Evolutionary conservation across 2,888 invertebrate genomes (phyloP).

Genomic region (Drosophila neotestacea): DNA sequence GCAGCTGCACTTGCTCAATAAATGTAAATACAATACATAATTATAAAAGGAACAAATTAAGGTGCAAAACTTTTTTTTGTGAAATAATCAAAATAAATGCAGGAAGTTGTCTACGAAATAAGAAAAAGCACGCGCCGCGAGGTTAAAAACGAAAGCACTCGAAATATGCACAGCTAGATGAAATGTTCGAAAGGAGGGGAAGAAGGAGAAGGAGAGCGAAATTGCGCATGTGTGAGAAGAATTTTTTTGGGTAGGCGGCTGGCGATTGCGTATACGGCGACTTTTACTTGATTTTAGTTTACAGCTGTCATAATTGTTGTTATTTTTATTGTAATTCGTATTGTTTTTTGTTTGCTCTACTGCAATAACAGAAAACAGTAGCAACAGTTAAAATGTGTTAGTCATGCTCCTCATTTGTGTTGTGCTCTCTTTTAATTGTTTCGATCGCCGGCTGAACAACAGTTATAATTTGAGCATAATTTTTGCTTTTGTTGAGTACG

Average conservation of each 20-base stretch:
- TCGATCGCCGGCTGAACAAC: conserved; percentile 74
- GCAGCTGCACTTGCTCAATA: conserved; percentile 32
- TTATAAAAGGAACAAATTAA: conserved; percentile 26
- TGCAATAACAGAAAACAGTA: conserved; percentile 36
- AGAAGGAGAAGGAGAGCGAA: conserved; percentile 5
- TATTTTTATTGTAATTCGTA: conserved; percentile 26
- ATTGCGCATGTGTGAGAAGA: conserved; percentile 7
- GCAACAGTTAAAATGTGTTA: conserved; percentile 53
- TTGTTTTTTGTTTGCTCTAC: conserved; percentile 16
- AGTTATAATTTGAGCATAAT: conserved; percentile 74
- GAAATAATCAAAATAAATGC: conserved; percentile 8
- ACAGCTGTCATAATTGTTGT: conserved; percentile 39
- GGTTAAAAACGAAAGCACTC: conserved; percentile 9
- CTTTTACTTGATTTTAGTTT: conserved; percentile 54
- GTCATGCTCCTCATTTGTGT: conserved; percentile 50
- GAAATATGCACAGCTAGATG: conserved; percentile 15
- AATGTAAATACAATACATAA: conserved; percentile 7
- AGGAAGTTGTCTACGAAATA: conserved; percentile 1
- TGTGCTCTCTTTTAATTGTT: conserved; percentile 63
- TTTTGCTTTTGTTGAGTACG: conserved; percentile 37
- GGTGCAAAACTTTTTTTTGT: neutral
- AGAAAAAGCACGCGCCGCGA: conserved; percentile 23
- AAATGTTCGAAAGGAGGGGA: neutral
- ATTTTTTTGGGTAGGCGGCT: conserved; percentile 17
- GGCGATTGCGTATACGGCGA: conserved; percentile 27